Percentiles rank a stretch among this genome's conserved stretches.
Conservation (phyloP, 2,888 invertebrate species). For the Agrochola lota region DNA sequence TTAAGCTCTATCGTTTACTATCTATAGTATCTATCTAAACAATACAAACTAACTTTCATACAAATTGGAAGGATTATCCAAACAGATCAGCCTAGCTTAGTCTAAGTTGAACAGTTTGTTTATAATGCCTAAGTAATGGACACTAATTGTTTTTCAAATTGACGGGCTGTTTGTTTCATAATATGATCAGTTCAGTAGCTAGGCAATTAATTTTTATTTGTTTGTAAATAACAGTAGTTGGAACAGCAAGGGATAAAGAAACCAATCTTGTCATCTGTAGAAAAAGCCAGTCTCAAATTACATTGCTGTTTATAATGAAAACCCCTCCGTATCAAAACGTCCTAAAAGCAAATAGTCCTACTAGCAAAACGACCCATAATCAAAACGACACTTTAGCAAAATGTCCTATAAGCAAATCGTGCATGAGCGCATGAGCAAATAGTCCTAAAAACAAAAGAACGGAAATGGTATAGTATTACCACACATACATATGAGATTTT, state of each 20-base stretch:
- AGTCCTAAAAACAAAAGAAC: no score
- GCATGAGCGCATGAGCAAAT: no score
- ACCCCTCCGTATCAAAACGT: no score
- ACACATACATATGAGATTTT: no score
- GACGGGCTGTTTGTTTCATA: slow-evolving; percentile 4
- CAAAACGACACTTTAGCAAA: no score
- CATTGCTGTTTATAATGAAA: not conserved
- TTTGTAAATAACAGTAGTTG: not conserved
- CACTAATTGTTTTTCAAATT: slow-evolving; percentile 32
- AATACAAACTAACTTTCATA: no score
- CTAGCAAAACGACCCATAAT: no score
- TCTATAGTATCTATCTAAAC: no score
- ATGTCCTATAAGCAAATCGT: no score
- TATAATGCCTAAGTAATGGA: slow-evolving; percentile 11
- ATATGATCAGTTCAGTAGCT: not conserved
- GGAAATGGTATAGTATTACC: no score
- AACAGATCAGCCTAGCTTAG: slow-evolving; percentile 7
- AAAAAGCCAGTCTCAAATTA: not conserved
- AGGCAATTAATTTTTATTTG: not conserved
- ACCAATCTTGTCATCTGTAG: not conserved
- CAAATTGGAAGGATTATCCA: slow-evolving; percentile 1
- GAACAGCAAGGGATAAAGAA: not conserved
- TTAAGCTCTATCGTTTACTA: no score
- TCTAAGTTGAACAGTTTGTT: slow-evolving; percentile 19
- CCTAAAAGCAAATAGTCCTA: no score